Percentiles rank a stretch among this genome's conserved stretches.
Evolutionary conservation across 2,888 invertebrate genomes (phyloP).

Genomic region (Spatulosminthurus flaviceps): DNA sequence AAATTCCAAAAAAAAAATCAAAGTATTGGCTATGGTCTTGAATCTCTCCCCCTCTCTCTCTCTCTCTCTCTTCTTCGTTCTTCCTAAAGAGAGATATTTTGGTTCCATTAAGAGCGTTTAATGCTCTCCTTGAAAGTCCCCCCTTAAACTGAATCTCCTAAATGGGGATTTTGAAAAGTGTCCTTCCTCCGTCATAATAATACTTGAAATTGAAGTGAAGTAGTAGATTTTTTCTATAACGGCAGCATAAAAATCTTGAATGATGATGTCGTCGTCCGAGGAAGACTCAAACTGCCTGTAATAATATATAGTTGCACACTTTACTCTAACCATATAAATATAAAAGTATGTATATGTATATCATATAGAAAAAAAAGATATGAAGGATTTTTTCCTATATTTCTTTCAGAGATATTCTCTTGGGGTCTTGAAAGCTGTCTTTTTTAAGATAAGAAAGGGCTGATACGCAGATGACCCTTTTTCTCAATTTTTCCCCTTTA

Average conservation of each 20-base stretch:
- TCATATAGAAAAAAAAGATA: too few relatives aligned
- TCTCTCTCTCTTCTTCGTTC: background rate
- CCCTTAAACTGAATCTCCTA: too few relatives aligned
- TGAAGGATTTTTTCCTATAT: background rate
- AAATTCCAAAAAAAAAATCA: too few relatives aligned
- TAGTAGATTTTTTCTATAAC: background rate
- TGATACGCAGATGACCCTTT: constrained; percentile 47
- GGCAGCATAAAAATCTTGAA: constrained; percentile 21
- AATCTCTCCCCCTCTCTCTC: too few relatives aligned
- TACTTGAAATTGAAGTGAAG: background rate
- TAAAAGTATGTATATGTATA: background rate
- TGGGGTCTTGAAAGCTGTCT: constrained; percentile 3
- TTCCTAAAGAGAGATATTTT: too few relatives aligned
- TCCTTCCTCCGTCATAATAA: background rate
- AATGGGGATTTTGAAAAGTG: background rate
- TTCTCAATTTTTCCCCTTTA: constrained; percentile 38
- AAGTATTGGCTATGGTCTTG: too few relatives aligned
- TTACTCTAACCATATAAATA: background rate
- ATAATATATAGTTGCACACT: constrained; percentile 20
- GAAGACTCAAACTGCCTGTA: background rate
- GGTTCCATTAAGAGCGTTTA: background rate
- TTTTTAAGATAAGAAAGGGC: constrained; percentile 18
- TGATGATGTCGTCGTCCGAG: constrained; percentile 30
- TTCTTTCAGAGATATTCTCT: background rate
- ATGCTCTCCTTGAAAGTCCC: background rate